Conservation (phyloP, 2,113 vertebrate genomes). For the Dicrurus megarhynchus region DNA sequence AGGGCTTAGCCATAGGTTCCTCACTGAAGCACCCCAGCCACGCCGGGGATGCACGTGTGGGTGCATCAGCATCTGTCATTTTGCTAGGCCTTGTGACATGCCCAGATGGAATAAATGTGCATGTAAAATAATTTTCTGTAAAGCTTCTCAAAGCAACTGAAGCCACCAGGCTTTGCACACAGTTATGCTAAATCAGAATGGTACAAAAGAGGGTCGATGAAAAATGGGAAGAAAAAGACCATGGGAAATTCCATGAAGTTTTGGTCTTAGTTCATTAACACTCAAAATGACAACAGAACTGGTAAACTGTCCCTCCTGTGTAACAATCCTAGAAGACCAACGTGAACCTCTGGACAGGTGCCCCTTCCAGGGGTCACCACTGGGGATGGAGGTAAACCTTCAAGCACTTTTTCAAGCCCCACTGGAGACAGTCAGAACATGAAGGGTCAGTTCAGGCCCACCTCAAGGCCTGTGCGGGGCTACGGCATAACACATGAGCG, state of each 20-base stretch:
- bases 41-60: accelerated
- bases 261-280: background rate
- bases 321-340: background rate
- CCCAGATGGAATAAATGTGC: background rate
- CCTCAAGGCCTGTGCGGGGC: background rate
- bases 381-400: background rate
- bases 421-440: background rate
- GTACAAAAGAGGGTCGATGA: background rate
- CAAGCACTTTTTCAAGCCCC: background rate
- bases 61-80: background rate
- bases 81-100: background rate
- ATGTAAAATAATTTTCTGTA: background rate
- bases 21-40: background rate
- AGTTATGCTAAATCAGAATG: background rate
- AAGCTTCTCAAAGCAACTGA: background rate
- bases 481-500: background rate
- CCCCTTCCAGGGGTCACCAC: background rate
- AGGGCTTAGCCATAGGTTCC: background rate
- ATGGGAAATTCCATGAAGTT: background rate
- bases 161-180: background rate
- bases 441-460: background rate
- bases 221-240: background rate
- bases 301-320: background rate
- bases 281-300: background rate
- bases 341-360: background rate